Percentiles rank a stretch among this genome's conserved stretches.
Conservation (phyloP, 2,113 vertebrate genomes). For the Panthera tigris region DNA sequence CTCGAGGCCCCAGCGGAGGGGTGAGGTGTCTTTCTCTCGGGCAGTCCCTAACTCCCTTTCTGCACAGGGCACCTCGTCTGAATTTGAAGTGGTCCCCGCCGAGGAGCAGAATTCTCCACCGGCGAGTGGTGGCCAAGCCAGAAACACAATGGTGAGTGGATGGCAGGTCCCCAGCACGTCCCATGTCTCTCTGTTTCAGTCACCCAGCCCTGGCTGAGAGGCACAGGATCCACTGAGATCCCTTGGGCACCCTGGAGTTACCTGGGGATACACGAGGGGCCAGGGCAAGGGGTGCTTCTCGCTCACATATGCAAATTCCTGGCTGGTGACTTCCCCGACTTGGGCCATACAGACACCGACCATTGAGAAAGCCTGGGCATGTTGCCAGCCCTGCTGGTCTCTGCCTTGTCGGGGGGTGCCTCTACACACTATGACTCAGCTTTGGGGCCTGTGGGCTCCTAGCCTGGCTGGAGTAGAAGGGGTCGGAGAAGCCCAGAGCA, state of each 20-base stretch:
- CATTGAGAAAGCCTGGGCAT: conserved; percentile 15
- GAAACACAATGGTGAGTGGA: conserved; percentile 59
- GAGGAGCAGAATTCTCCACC: conserved; percentile 83
- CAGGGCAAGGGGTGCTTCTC: neutral
- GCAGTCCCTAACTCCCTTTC: neutral
- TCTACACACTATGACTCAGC: conserved; percentile 15
- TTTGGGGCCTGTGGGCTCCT: neutral
- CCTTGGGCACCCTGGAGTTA: neutral
- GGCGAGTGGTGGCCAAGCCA: conserved; percentile 63
- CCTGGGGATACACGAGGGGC: neutral
- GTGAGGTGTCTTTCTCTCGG: neutral
- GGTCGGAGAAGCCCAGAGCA: neutral
- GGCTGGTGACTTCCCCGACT: conserved; percentile 42
- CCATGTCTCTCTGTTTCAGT: neutral
- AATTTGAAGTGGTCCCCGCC: conserved; percentile 90
- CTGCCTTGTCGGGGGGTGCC: neutral
- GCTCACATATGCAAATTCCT: conserved; percentile 49
- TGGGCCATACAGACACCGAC: neutral
- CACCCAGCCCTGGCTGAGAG: neutral
- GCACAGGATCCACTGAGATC: neutral
- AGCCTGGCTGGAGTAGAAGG: neutral
- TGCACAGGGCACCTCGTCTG: conserved; percentile 90
- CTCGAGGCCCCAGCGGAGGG: neutral
- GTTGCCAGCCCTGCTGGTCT: neutral
- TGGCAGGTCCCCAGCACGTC: rapidly evolving